Percentiles rank a stretch among this genome's conserved stretches.
phyloP scores from a whole-genome alignment of 35 echinoderm and acorn worm species.

The Strongylocentrotus purpuratus region DNA sequence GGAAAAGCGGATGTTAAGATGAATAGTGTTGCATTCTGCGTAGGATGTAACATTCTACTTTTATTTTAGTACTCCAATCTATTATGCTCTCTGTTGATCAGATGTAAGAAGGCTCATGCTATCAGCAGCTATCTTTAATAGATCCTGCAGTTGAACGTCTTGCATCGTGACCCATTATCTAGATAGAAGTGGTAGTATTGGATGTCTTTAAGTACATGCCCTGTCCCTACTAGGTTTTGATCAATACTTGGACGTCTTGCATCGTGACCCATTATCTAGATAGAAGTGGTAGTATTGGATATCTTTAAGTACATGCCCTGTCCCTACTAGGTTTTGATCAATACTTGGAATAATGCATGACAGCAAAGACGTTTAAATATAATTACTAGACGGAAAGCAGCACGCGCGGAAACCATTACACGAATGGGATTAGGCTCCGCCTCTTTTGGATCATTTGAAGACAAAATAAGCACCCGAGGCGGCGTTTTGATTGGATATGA shows the following conservation, averaged over 20 bases:
- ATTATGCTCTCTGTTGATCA: not conserved
- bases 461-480: too few species aligned
- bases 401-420: too few species aligned
- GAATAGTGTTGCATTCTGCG: not conserved
- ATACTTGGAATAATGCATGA: conserved; percentile 41
- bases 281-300: too few species aligned
- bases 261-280: too few species aligned
- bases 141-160: not conserved
- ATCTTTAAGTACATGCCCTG: too few species aligned
- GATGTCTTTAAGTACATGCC: not conserved
- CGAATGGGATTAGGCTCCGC: too few species aligned
- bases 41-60: too few species aligned
- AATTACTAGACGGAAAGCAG: too few species aligned
- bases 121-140: not conserved
- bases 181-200: not conserved
- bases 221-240: not conserved
- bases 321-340: not conserved
- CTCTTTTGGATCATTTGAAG: too few species aligned
- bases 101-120: not conserved
- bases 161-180: not conserved
- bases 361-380: too few species aligned
- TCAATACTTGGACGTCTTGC: conserved; percentile 13
- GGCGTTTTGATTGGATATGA: too few species aligned
- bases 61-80: not conserved
- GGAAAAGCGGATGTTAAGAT: too few species aligned